phyloP scores from a whole-genome alignment of 1,140 invertebrate genomes.

The Formica exsecta region DNA sequence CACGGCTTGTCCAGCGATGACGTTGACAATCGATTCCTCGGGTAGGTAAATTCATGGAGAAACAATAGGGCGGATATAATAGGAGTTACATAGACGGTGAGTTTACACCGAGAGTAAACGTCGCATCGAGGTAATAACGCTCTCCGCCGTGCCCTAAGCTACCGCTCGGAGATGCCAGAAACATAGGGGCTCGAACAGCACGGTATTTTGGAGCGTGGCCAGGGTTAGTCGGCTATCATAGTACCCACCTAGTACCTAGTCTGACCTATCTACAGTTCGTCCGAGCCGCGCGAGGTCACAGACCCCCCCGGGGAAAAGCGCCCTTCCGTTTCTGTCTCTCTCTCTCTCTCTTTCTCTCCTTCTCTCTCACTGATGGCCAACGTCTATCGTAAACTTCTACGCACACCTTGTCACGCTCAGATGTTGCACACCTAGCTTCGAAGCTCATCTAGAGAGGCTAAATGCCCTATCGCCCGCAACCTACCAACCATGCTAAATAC shows the following conservation, averaged over 20 bases:
- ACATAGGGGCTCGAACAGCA: conserved; percentile 62
- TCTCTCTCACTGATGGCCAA: neutral
- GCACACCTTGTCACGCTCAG: conserved; percentile 6
- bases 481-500: conserved; percentile 62
- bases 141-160: conserved; percentile 65
- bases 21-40: conserved; percentile 49
- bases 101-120: conserved; percentile 17
- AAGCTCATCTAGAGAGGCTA: neutral
- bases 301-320: conserved; percentile 38
- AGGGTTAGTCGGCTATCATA: conserved; percentile 44
- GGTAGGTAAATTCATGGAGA: conserved; percentile 40
- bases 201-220: conserved; percentile 74
- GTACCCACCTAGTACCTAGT: conserved; percentile 44
- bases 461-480: conserved; percentile 60
- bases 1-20: conserved; percentile 33
- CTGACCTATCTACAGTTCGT: conserved; percentile 41
- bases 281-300: conserved; percentile 35
- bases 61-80: conserved; percentile 28
- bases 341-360: neutral
- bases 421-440: conserved; percentile 40
- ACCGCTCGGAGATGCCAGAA: conserved; percentile 74
- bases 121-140: conserved; percentile 69
- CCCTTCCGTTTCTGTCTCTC: conserved; percentile 54
- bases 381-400: neutral
- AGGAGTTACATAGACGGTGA: conserved; percentile 35